Evolutionary conservation across 1,140 invertebrate genomes (phyloP).

Genomic region (Pomacea maculata): DNA sequence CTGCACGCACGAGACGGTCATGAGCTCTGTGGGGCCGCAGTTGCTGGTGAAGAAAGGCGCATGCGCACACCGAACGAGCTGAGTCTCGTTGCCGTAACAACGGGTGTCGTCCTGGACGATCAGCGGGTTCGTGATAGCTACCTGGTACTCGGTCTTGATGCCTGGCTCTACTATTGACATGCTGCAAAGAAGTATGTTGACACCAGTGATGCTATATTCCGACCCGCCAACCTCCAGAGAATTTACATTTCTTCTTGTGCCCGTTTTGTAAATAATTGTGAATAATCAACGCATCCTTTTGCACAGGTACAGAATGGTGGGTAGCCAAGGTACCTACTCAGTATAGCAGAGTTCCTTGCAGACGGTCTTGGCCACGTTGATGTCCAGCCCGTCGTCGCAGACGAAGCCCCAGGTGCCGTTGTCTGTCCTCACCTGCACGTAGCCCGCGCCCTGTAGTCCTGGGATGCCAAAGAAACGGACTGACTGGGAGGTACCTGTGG

Average conservation of each 20-base stretch:
- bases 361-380: slow-evolving; percentile 77
- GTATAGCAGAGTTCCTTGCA: slow-evolving; percentile 79
- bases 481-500: slow-evolving; percentile 15
- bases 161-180: slow-evolving; percentile 22
- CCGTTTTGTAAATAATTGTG: neutral
- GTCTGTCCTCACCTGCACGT: slow-evolving; percentile 39
- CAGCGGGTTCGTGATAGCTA: slow-evolving; percentile 33
- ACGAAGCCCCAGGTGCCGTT: slow-evolving; percentile 80
- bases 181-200: neutral
- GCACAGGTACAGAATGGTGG: too few species aligned
- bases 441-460: slow-evolving; percentile 36
- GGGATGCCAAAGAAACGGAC: slow-evolving; percentile 32
- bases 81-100: slow-evolving; percentile 48
- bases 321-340: neutral
- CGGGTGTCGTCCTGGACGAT: slow-evolving; percentile 70
- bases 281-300: neutral
- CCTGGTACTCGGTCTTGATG: slow-evolving; percentile 15
- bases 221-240: neutral
- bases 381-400: slow-evolving; percentile 81
- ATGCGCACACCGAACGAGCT: slow-evolving; percentile 43
- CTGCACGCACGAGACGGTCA: slow-evolving; percentile 39
- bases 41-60: slow-evolving; percentile 45
- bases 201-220: neutral
- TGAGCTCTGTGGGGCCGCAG: slow-evolving; percentile 45
- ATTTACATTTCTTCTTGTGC: neutral